Conservation (phyloP, 2,797 vertebrate species). For the Bradypus variegatus region DNA sequence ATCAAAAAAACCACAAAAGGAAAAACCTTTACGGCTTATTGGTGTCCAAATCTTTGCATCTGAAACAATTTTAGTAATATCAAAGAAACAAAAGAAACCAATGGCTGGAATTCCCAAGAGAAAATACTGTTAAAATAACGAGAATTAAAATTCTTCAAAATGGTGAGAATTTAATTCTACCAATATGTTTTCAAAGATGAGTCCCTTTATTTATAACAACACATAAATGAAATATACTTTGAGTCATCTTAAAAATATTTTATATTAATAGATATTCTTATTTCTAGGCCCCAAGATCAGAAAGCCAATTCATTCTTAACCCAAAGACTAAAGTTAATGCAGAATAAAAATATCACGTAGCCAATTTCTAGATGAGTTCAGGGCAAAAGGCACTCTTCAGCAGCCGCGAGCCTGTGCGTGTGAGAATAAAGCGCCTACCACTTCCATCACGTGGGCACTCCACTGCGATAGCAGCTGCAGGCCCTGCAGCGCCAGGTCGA, state of each 20-base stretch:
- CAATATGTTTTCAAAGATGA: background rate
- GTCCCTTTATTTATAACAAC: background rate
- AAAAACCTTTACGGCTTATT: background rate
- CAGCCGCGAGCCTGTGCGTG: no score
- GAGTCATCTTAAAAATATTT: background rate
- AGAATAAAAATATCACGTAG: background rate
- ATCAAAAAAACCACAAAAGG: background rate
- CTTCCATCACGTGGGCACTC: constrained; percentile 99
- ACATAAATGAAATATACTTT: background rate
- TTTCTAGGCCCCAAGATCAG: background rate
- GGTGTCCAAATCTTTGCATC: background rate
- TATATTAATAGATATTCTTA: background rate
- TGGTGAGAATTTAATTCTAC: background rate
- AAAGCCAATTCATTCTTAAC: background rate
- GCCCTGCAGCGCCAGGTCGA: constrained; percentile 94
- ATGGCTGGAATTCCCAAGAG: background rate
- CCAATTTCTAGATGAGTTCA: background rate
- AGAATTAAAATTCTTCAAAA: background rate
- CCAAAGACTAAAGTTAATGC: background rate
- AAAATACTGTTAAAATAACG: background rate
- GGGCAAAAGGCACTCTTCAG: background rate
- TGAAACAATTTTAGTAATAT: background rate
- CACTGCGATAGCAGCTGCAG: constrained; percentile 98
- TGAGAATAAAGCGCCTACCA: constrained; percentile 77
- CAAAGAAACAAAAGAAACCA: background rate